Base-by-base conservation (phyloP, 1,140 invertebrate genomes). In the Sarcophaga peregrina region DNA sequence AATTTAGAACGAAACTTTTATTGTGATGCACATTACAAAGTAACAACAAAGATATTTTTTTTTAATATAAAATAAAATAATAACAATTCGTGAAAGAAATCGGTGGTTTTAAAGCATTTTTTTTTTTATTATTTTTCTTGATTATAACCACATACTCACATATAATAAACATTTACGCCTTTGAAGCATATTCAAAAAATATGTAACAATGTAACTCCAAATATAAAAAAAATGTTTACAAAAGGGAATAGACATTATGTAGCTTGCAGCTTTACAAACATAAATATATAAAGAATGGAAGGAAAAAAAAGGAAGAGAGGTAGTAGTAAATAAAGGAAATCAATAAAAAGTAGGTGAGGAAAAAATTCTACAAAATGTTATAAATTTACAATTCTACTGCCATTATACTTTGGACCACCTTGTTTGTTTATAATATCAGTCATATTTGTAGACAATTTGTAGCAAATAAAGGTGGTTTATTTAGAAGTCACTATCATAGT, bases 401-500 rank as follows among this genome's bases (percentile, higher is more conserved):
- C 75, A 50, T 50, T 50, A 17, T 10, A n/a, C 20, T 5, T 52
- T 17, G 8, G 46, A 17, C 74, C 75, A 25, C 73, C 37, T n/a
- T n/a, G n/a, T 37, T 73, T 15, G 75, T 25, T 58, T 58, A n/a
- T 68, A 68, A 68, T 58, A 52, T 78, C 46, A 78, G 75, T 78
- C 75, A 11, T 76, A 20, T 9, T 46, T 46, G 25, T 25, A 73
- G 68, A 73, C 62, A 68, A 68, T 37, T 37, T 37, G 25, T 37
- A 37, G 25, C 25, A 47, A 15, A 76, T 17, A 48, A 48, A 76
- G 17, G 75, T 78, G 46, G 47, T 25, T 37, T 47, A 11, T 37
- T 75, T 78, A 78, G 50, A 78, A 78, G 13, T 90, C 89, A 84
- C 89, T 90, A 83, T 90, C 89, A 85, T 90, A 90, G 85, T 86